phyloP scores from a whole-genome alignment of 2,888 invertebrate species.

The Acanthococcus lagerstroemiae region DNA sequence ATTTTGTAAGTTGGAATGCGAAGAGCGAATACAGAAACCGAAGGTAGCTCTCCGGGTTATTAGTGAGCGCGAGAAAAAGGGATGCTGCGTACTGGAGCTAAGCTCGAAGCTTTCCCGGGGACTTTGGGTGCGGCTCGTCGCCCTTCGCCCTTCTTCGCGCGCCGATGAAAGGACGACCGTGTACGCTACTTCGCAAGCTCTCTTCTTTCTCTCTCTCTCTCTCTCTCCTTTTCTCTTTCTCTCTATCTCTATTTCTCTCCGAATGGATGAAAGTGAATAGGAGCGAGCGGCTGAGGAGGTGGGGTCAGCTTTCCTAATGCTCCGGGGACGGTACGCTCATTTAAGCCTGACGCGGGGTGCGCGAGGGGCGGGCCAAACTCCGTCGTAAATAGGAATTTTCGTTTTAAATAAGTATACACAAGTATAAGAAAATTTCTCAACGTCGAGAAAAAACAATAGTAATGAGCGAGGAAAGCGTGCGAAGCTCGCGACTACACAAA shows the following conservation, averaged over 20 bases:
- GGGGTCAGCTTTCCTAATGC: not conserved
- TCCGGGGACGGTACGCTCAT: not conserved
- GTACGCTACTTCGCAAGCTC: not conserved
- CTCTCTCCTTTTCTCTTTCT: not conserved
- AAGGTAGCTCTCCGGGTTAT: conserved; percentile 27
- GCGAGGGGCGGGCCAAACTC: not conserved
- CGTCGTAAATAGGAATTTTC: conserved; percentile 18
- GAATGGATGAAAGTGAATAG: not conserved
- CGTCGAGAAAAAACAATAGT: no score
- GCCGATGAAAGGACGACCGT: not conserved
- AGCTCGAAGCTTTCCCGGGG: conserved; percentile 29
- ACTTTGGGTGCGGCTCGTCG: conserved; percentile 31
- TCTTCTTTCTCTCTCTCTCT: not conserved
- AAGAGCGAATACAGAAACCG: conserved; percentile 25
- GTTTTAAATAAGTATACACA: conserved; percentile 19
- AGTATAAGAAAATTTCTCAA: conserved; percentile 3
- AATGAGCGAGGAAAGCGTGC: no score
- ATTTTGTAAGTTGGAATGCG: conserved; percentile 27
- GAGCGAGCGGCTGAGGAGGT: not conserved
- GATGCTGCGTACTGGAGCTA: conserved; percentile 31
- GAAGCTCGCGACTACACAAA: no score
- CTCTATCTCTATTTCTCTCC: not conserved
- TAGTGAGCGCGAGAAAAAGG: conserved; percentile 23
- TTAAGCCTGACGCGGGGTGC: not conserved
- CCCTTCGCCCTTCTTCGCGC: conserved; percentile 15